Evolutionary conservation across 1,140 invertebrate genomes (phyloP), one percentile per base, ranked within the genome.

Genomic region (Trichonephila clavipes): DNA sequence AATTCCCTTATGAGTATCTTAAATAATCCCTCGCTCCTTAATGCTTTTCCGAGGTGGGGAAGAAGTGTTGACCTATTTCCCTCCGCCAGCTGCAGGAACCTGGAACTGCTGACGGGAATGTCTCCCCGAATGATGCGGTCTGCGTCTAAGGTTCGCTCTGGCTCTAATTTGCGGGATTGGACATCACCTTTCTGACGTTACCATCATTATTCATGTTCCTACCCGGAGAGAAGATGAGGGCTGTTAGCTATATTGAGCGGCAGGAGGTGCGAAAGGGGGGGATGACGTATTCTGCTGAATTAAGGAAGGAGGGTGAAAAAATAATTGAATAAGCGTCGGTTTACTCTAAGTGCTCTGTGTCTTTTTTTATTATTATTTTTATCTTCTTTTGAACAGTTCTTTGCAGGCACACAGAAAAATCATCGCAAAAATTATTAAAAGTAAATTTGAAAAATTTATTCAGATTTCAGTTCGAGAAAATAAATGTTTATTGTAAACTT

Each of bases 61-160:
- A 40, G 72, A 77, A 40, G 28, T 72, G 72, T 40, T 77, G 72
- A 40, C 72, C 72, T 77, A 40, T 77, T 77, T 77, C 34, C 72
- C 1, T 12, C 28, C 14, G 72, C 28, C 72, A 77, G 72, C 28
- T 77, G 72, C 34, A 12, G 16, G 24, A 40, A 77, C 72, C 14
- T 18, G 72, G 3, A 34, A 77, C 16, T 77, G 72, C 72, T 16
- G 72, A 77, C 34, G 72, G 28, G 72, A 2, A 16, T 34, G 72
- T 34, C 34, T 34, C 28, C 28, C 18, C 24, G 28, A 40, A 77
- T 34, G 69, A 14, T 34, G 69, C 5, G 69, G 12, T 16, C 69
- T 34, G 69, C 28, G 28, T 77, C 24, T 28, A 10, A 28, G 69
- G 69, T 12, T 21, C 51, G 7, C 51, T 51, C 66, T 28, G 8